phyloP scores from a whole-genome alignment of 2,888 invertebrate species.

The Tenthredo livida region DNA sequence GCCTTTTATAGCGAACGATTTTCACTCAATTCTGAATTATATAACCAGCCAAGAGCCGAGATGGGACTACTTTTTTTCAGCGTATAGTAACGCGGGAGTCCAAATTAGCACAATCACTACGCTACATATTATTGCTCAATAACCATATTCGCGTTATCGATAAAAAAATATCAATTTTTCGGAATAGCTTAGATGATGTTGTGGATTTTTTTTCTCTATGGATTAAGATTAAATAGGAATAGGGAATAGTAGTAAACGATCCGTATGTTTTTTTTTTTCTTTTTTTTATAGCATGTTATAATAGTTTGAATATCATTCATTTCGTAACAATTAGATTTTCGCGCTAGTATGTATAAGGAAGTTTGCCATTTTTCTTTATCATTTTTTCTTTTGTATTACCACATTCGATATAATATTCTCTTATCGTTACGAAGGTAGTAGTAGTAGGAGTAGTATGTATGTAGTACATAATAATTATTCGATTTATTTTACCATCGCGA shows the following conservation, averaged over 20 bases:
- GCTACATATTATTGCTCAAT: slow-evolving; percentile 35
- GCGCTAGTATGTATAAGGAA: background rate
- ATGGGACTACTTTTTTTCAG: slow-evolving; percentile 40
- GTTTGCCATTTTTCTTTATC: slow-evolving; percentile 1
- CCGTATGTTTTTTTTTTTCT: background rate
- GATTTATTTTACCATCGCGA: background rate
- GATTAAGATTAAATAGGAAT: background rate
- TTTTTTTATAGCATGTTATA: background rate
- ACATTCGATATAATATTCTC: background rate
- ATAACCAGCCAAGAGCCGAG: background rate
- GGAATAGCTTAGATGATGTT: background rate
- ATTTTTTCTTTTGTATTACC: background rate
- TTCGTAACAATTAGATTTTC: background rate
- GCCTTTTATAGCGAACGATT: background rate
- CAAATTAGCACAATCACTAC: slow-evolving; percentile 54
- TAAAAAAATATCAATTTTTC: slow-evolving; percentile 15
- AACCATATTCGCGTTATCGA: slow-evolving; percentile 44
- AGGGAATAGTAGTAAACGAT: background rate
- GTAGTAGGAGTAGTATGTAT: too few relatives aligned
- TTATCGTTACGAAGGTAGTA: background rate
- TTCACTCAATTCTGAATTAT: background rate
- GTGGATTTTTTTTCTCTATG: background rate
- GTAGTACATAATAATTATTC: background rate
- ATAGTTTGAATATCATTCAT: background rate
- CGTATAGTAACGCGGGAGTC: slow-evolving; percentile 49